Conservation (phyloP, 2,113 vertebrate genomes). For the Myotis brandtii region DNA sequence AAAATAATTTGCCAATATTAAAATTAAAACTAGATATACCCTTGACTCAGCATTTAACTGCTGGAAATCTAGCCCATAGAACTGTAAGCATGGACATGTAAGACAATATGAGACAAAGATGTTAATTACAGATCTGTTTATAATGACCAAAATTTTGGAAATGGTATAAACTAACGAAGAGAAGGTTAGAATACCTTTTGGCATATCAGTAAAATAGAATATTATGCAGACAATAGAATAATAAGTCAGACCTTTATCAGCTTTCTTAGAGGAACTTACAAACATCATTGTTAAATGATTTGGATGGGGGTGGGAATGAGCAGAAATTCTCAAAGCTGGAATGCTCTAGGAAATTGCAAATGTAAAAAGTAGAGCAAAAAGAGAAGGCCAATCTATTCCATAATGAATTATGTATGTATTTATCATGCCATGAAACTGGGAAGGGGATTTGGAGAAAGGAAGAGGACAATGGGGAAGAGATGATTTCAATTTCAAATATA, state of each 20-base stretch:
- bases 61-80: background rate
- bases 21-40: background rate
- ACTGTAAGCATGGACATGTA: background rate
- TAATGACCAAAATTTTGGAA: too few species aligned
- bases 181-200: background rate
- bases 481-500: constrained; percentile 52
- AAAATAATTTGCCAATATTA: background rate
- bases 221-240: background rate
- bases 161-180: too few species aligned
- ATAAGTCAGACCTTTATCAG: background rate
- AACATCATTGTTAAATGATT: background rate
- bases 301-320: background rate
- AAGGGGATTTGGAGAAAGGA: background rate
- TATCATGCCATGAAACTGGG: constrained; percentile 3
- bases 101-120: background rate
- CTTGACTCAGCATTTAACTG: background rate
- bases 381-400: background rate
- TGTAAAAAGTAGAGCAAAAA: background rate
- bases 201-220: background rate
- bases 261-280: background rate
- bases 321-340: background rate
- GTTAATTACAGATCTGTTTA: background rate
- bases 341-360: background rate
- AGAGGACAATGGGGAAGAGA: background rate
- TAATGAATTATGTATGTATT: background rate